Base-by-base conservation (phyloP, 2,888 invertebrate genomes). In the Phortica okadai region DNA sequence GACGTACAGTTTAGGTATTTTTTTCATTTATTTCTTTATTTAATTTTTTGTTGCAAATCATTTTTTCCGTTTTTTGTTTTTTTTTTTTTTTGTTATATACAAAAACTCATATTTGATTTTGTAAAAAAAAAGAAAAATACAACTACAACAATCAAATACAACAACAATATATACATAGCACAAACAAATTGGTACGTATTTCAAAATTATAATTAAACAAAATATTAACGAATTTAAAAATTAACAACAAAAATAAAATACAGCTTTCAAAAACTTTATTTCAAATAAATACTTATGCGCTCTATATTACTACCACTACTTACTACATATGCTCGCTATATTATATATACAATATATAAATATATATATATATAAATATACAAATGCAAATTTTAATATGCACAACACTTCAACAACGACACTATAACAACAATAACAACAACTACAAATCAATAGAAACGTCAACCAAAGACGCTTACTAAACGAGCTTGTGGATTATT, bases 161-260 rank as follows among this genome's bases (percentile, higher is more conserved):
- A 76, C 66, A 76, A 72, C 64, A 66, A 66, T 74, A 76, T 77
- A 80, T 77, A 80, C 78, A 79, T 80, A 90, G 89, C 90, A 84
- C 86, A 84, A 85, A 78, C 81, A 83, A 33, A 89, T 90, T 89
- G 89, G 89, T 89, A 89, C 79, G 89, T 89, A 89, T 89, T 87
- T 89, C 86, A 86, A 90, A 90, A 90, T 90, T 90, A 75, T 86
- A 16, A 82, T 87, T 86, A 83, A 62, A n/a, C 50, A 50, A 50
- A 11, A 11, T 33, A 70, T 75, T 62, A 50, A 8, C 14, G 21
- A 70, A 74, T 66, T 64, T 54, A 21, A 59, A 33, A 21, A 44
- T 41, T 54, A 59, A 75, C 67, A 56, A 59, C 21, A 16, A 62
- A 62, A 54, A 11, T 11, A 7, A 59, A 64, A 6, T 64, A 33